Evolutionary conservation across 2,113 vertebrate species (phyloP).

Genomic region (Callipepla californica): DNA sequence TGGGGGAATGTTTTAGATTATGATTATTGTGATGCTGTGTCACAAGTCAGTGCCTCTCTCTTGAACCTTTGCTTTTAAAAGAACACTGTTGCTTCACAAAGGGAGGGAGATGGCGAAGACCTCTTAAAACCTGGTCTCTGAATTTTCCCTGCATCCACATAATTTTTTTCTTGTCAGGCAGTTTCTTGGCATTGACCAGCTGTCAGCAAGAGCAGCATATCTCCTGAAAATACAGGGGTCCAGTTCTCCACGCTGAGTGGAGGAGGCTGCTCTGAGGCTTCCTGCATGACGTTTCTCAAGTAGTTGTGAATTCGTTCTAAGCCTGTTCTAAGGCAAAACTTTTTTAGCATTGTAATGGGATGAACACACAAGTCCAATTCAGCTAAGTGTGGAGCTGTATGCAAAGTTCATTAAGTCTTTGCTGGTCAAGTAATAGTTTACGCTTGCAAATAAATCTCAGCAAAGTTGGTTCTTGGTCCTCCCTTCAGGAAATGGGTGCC

Average conservation of each 20-base stretch:
- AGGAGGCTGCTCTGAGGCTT: background rate
- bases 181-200: conserved; percentile 6
- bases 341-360: accelerated
- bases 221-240: conserved; percentile 18
- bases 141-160: background rate
- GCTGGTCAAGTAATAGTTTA: background rate
- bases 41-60: conserved; percentile 17
- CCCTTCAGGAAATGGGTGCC: background rate
- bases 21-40: background rate
- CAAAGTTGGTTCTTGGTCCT: background rate
- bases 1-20: conserved; percentile 26
- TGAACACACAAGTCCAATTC: background rate
- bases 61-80: background rate
- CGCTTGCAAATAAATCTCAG: background rate
- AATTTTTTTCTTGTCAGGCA: conserved; percentile 17
- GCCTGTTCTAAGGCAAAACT: background rate
- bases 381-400: background rate
- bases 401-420: background rate
- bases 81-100: background rate
- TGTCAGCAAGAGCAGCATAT: conserved; percentile 18
- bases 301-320: background rate
- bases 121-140: background rate
- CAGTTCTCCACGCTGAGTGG: background rate
- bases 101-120: background rate
- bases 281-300: background rate